Percentiles rank a stretch among this genome's conserved stretches.
phyloP scores from a whole-genome alignment of 1,140 invertebrate genomes.

The Pristionchus pacificus region DNA sequence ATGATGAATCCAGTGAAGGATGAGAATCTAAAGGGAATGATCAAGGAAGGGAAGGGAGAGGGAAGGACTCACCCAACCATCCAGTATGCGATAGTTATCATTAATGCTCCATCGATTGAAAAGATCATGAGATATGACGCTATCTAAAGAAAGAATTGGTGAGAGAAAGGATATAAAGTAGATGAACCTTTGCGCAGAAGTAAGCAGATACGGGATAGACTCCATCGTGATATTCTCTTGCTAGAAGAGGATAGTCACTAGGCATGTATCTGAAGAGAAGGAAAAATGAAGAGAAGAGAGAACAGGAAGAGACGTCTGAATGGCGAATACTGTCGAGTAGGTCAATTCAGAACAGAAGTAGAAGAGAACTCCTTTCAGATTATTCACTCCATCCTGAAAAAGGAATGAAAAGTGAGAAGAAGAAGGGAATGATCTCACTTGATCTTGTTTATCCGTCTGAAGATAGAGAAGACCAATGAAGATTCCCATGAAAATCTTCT shows the following conservation, averaged over 20 bases:
- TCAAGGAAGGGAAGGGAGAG: background rate
- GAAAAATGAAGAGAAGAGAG: constrained; percentile 31
- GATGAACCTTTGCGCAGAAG: constrained; percentile 10
- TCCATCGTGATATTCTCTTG: constrained; percentile 30
- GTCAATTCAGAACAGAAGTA: constrained; percentile 46
- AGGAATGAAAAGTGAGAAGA: background rate
- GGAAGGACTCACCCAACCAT: constrained; percentile 32
- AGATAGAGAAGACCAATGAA: constrained; percentile 58
- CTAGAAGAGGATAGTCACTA: constrained; percentile 42
- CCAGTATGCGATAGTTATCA: constrained; percentile 41
- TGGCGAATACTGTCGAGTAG: constrained; percentile 29
- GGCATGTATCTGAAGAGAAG: constrained; percentile 30
- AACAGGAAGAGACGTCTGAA: constrained; percentile 11
- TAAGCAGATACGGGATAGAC: constrained; percentile 29
- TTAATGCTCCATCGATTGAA: constrained; percentile 44
- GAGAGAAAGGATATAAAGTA: background rate
- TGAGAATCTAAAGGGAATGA: background rate
- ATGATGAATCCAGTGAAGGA: background rate
- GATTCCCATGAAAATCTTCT: constrained; percentile 44
- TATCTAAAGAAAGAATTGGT: constrained; percentile 17
- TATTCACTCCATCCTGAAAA: constrained; percentile 51
- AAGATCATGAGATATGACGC: constrained; percentile 48
- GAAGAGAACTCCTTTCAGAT: constrained; percentile 59
- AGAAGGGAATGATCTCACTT: background rate
- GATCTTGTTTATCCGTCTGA: constrained; percentile 8